Conservation (phyloP, 2,888 invertebrate genomes). For the Marronus borbonicus region DNA sequence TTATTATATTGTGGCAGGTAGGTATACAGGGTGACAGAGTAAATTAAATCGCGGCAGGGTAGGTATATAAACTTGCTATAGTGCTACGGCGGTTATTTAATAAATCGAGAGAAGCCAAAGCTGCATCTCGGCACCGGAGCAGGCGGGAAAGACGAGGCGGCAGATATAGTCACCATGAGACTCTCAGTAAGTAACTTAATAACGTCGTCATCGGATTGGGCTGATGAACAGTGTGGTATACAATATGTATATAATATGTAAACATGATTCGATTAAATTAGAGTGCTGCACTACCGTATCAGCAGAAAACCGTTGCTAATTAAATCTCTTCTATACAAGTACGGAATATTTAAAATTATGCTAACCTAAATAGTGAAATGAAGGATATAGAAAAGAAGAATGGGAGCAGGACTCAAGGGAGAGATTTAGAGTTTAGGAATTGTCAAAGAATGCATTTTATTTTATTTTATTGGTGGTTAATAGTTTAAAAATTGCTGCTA, state of each 20-base stretch:
- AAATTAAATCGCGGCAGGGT: constrained; percentile 31
- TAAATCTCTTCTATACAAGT: background rate
- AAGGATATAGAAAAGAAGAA: too few relatives aligned
- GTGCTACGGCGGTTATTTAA: constrained; percentile 14
- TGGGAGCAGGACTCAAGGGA: too few relatives aligned
- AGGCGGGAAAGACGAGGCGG: too few relatives aligned
- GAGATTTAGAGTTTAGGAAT: too few relatives aligned
- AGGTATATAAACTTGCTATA: background rate
- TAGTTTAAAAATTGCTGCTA: too few relatives aligned
- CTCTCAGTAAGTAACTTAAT: constrained; percentile 31
- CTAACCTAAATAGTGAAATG: background rate
- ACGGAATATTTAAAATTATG: background rate
- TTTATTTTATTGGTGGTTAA: too few relatives aligned
- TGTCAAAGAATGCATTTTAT: too few relatives aligned
- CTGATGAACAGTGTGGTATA: constrained; percentile 19
- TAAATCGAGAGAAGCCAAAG: background rate
- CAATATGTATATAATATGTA: too few relatives aligned
- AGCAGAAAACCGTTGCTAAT: background rate
- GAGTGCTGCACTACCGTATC: background rate
- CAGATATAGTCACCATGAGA: background rate
- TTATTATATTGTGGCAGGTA: constrained; percentile 21
- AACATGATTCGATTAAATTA: too few relatives aligned
- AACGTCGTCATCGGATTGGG: constrained; percentile 1
- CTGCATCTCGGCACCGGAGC: too few relatives aligned
- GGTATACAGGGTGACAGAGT: constrained; percentile 11